A percentile compares a stretch with the other conserved stretches of the same genome.
These are phyloP conservation scores for Perodicticus potto DNA, from an alignment of 2,797 vertebrate species.

Conservation along the genomic window DNA sequence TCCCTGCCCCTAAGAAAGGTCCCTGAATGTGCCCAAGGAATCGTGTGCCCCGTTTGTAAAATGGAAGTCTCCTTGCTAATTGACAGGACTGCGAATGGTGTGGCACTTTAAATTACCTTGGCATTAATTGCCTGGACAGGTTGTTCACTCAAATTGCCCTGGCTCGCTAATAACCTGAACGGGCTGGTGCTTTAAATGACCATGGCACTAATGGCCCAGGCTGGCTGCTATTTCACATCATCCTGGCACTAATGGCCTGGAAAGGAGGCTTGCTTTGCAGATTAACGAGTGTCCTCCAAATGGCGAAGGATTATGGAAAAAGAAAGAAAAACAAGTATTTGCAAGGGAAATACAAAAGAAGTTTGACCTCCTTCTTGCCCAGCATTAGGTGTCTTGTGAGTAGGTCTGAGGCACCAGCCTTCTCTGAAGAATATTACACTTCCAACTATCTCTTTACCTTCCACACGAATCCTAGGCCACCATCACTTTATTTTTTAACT, in stretches of 20 bases:
- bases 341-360: conserved; percentile 81
- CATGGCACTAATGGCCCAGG: conserved; percentile 87
- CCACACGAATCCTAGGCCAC: background rate
- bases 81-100: conserved; percentile 83
- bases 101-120: conserved; percentile 89
- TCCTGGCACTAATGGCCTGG: conserved; percentile 88
- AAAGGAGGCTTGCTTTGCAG: conserved; percentile 88
- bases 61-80: conserved; percentile 86
- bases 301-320: conserved; percentile 85
- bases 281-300: conserved; percentile 89
- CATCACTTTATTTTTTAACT: background rate
- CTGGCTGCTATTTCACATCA: conserved; percentile 87
- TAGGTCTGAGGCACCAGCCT: background rate
- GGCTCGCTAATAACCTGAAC: conserved; percentile 85
- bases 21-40: conserved; percentile 17
- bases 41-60: conserved; percentile 75
- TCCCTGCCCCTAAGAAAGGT: background rate
- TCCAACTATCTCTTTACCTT: background rate
- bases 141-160: conserved; percentile 90
- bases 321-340: conserved; percentile 79
- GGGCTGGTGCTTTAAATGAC: conserved; percentile 87
- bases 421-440: background rate
- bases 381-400: background rate
- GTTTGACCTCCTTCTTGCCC: background rate
- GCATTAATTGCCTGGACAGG: conserved; percentile 88